These are phyloP conservation scores for Melieria picta DNA, from an alignment of 2,888 invertebrate species.

Conservation along the genomic window DNA sequence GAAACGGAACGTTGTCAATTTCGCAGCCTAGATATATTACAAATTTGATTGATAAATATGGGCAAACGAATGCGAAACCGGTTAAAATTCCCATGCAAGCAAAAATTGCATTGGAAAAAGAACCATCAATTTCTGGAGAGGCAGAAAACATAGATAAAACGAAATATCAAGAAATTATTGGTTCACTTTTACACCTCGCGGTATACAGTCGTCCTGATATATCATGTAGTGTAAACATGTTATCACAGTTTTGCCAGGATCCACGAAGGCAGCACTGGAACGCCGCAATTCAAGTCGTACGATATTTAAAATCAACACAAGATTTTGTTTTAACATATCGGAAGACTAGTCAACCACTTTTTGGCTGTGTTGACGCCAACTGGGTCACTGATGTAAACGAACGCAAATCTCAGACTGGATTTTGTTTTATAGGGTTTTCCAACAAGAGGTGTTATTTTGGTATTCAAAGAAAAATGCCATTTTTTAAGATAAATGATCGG, in stretches of 20 bases:
- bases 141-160: conserved; percentile 20
- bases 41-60: conserved; percentile 28
- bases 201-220: conserved; percentile 33
- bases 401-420: conserved; percentile 30
- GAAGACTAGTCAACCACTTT: conserved; percentile 15
- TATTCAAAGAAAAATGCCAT: too few species aligned
- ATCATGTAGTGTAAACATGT: conserved; percentile 28
- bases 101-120: conserved; percentile 32
- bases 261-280: conserved; percentile 34
- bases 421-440: too few species aligned
- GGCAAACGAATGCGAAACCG: conserved; percentile 20
- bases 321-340: conserved; percentile 5
- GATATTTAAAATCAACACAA: conserved; percentile 12
- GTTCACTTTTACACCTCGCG: conserved; percentile 25
- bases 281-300: conserved; percentile 1
- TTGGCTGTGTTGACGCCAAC: conserved; percentile 31
- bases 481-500: too few species aligned
- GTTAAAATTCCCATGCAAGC: conserved; percentile 22
- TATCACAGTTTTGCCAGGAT: conserved; percentile 30
- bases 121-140: conserved; percentile 33
- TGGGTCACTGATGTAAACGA: conserved; percentile 39
- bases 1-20: conserved; percentile 22
- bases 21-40: conserved; percentile 27
- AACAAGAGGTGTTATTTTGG: too few species aligned
- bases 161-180: conserved; percentile 36